phyloP scores from a whole-genome alignment of 2,888 invertebrate genomes.

The Campoplex nolae region DNA sequence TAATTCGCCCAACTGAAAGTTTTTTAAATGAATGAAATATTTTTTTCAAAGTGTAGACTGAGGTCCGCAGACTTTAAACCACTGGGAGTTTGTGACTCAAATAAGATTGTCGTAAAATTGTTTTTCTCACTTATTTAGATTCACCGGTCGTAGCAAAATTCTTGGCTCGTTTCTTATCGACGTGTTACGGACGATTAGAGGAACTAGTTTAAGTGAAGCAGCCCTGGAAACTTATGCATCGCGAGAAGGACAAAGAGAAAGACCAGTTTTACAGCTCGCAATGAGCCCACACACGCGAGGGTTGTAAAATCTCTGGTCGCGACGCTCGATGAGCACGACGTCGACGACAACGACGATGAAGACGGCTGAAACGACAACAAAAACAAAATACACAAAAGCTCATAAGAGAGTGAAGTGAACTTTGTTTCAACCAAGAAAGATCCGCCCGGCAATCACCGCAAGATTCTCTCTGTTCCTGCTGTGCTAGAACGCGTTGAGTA shows the following conservation, averaged over 20 bases:
- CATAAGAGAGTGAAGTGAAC: conserved; percentile 55
- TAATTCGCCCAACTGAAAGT: too few relatives aligned
- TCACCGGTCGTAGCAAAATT: conserved; percentile 3
- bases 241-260: conserved; percentile 29
- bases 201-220: conserved; percentile 38
- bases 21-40: too few relatives aligned
- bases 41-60: too few relatives aligned
- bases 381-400: conserved; percentile 47
- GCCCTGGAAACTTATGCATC: conserved; percentile 54
- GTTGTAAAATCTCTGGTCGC: conserved; percentile 71
- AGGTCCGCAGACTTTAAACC: too few relatives aligned
- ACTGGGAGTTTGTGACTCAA: background rate
- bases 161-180: conserved; percentile 5
- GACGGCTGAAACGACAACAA: conserved; percentile 16
- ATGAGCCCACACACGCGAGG: conserved; percentile 76
- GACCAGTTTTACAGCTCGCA: conserved; percentile 70
- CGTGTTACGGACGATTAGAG: conserved; percentile 10
- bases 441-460: conserved; percentile 56
- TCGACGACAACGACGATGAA: conserved; percentile 29
- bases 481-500: conserved; percentile 47
- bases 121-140: background rate
- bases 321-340: conserved; percentile 48
- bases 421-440: conserved; percentile 31
- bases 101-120: background rate
- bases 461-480: conserved; percentile 67